Percentiles rank a stretch among this genome's conserved stretches.
These are phyloP conservation scores for Cheilosia soror DNA, from an alignment of 2,888 invertebrate genomes.

Conservation along the genomic window DNA sequence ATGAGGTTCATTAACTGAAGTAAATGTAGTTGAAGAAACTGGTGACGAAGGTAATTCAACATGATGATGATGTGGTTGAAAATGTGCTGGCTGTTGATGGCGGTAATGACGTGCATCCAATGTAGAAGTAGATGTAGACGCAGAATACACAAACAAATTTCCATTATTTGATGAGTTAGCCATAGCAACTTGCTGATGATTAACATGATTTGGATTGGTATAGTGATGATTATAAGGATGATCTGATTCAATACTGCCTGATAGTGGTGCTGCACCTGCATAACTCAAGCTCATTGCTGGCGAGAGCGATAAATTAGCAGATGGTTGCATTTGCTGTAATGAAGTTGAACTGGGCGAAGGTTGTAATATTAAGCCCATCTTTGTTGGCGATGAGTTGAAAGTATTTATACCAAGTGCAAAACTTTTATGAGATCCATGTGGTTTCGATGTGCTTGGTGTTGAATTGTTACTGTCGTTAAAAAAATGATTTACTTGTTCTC, in stretches of 20 bases:
- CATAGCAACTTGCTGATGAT: constrained; percentile 57
- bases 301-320: constrained; percentile 54
- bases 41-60: constrained; percentile 69
- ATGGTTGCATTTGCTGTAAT: constrained; percentile 72
- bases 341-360: constrained; percentile 74
- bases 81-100: constrained; percentile 77
- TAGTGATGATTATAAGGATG: constrained; percentile 71
- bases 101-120: constrained; percentile 79
- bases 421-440: constrained; percentile 79
- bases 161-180: constrained; percentile 76
- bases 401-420: constrained; percentile 81
- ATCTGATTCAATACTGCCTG: constrained; percentile 21
- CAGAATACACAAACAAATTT: constrained; percentile 76
- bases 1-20: constrained; percentile 78
- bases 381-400: constrained; percentile 78
- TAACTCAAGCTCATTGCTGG: constrained; percentile 67
- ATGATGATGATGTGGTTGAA: constrained; percentile 76
- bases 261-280: constrained; percentile 35
- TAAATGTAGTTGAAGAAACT: constrained; percentile 84
- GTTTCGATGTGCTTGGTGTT: constrained; percentile 81
- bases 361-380: constrained; percentile 77
- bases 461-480: constrained; percentile 80
- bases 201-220: constrained; percentile 63
- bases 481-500: constrained; percentile 81
- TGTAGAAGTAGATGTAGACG: constrained; percentile 69